Evolutionary conservation across 2,888 invertebrate genomes (phyloP).

Genomic region (Tipula vernalis): DNA sequence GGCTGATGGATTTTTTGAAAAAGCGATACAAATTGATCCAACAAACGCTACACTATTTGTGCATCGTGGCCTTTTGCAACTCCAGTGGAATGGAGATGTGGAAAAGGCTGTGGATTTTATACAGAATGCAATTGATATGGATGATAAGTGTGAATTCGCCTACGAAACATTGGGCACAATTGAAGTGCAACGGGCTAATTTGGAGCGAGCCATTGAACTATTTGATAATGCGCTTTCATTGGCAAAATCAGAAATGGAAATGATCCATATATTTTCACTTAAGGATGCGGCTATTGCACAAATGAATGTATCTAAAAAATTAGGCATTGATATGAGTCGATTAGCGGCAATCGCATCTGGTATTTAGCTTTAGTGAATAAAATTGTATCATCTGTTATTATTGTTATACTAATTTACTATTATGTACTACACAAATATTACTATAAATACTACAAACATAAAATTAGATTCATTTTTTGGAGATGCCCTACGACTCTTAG

Average conservation of each 20-base stretch:
- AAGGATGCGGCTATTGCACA: slow-evolving; percentile 86
- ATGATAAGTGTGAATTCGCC: slow-evolving; percentile 87
- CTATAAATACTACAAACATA: not conserved
- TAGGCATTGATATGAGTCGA: slow-evolving; percentile 46
- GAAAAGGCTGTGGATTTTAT: slow-evolving; percentile 66
- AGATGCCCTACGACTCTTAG: not conserved
- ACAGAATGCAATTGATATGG: slow-evolving; percentile 70
- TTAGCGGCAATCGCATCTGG: slow-evolving; percentile 11
- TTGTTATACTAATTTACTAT: not conserved
- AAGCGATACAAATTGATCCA: slow-evolving; percentile 70
- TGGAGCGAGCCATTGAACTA: slow-evolving; percentile 66
- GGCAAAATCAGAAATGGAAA: slow-evolving; percentile 76
- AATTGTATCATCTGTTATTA: not conserved
- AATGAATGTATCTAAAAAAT: slow-evolving; percentile 62
- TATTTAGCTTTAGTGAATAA: not conserved
- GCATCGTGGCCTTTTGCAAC: slow-evolving; percentile 68
- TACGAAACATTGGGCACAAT: slow-evolving; percentile 91
- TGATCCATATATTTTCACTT: slow-evolving; percentile 81
- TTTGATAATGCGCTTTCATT: slow-evolving; percentile 81
- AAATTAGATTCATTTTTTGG: not conserved
- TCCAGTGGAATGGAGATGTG: slow-evolving; percentile 77
- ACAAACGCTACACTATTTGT: slow-evolving; percentile 76
- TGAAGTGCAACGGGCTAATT: slow-evolving; percentile 79
- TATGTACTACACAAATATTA: not conserved
- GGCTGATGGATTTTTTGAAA: slow-evolving; percentile 69